Evolutionary conservation across 2,797 vertebrate species (phyloP).

Genomic region (Pelobates cultripes): DNA sequence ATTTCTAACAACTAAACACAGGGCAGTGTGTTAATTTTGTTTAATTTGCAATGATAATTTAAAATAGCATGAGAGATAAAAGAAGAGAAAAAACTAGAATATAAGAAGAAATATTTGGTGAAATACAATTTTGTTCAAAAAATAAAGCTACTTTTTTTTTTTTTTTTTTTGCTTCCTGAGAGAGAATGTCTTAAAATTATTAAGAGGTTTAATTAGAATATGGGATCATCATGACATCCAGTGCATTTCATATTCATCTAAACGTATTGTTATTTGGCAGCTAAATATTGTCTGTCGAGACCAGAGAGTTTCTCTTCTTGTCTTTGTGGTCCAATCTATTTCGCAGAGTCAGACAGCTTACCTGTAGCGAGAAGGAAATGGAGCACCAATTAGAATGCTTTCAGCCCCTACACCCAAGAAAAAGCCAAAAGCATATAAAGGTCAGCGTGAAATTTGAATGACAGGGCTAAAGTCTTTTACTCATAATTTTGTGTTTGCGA

Average conservation of each 20-base stretch:
- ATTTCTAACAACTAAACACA: slow-evolving; percentile 37
- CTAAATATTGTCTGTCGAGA: slow-evolving; percentile 79
- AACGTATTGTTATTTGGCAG: slow-evolving; percentile 75
- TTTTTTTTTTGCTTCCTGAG: slow-evolving; percentile 45
- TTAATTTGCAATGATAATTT: slow-evolving; percentile 61
- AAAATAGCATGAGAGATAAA: slow-evolving; percentile 52
- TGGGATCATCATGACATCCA: slow-evolving; percentile 76
- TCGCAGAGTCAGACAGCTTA: slow-evolving; percentile 82
- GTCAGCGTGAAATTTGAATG: slow-evolving; percentile 99
- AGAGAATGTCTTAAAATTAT: slow-evolving; percentile 71
- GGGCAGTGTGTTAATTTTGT: slow-evolving; percentile 54
- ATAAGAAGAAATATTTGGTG: background rate
- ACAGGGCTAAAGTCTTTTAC: slow-evolving; percentile 99
- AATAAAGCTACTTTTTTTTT: slow-evolving; percentile 50
- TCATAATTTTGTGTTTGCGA: slow-evolving; percentile 99
- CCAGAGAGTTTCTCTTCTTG: slow-evolving; percentile 70
- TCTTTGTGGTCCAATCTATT: slow-evolving; percentile 74
- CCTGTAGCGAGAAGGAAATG: slow-evolving; percentile 84
- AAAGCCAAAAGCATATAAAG: slow-evolving; percentile 98
- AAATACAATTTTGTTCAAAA: no score
- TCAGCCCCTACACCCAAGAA: slow-evolving; percentile 93
- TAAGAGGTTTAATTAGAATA: slow-evolving; percentile 77
- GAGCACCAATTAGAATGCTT: slow-evolving; percentile 99
- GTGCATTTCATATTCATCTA: slow-evolving; percentile 71
- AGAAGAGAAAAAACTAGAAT: slow-evolving; percentile 58